These are phyloP conservation scores for Prunella strophiata DNA, from an alignment of 2,797 vertebrate genomes.

Conservation along the genomic window DNA sequence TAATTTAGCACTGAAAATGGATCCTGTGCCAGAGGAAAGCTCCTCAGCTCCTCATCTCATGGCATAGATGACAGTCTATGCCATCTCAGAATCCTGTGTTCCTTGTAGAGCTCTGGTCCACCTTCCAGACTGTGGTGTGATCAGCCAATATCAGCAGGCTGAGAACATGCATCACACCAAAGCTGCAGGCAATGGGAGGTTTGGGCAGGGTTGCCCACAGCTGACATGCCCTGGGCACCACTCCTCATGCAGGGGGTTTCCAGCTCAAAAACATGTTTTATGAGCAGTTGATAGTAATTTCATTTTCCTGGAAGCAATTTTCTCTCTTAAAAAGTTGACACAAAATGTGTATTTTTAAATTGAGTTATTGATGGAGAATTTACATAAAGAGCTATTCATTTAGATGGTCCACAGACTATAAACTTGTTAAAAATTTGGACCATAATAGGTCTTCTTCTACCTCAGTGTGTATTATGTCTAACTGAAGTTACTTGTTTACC, in stretches of 20 bases:
- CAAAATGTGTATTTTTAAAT: not conserved
- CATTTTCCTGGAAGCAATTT: not conserved
- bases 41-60: not conserved
- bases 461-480: not conserved
- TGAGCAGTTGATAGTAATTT: not conserved
- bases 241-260: fast-evolving
- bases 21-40: not conserved
- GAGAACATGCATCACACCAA: not conserved
- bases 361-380: not conserved
- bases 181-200: fast-evolving
- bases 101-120: not conserved
- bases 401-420: not conserved
- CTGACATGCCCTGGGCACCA: not conserved
- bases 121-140: not conserved
- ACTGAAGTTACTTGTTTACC: not conserved
- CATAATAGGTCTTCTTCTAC: not conserved
- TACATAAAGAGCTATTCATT: not conserved
- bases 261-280: not conserved
- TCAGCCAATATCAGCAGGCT: not conserved
- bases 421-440: not conserved
- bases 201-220: not conserved
- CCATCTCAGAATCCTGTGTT: not conserved
- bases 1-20: not conserved
- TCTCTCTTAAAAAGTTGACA: not conserved
- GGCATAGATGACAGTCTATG: not conserved